Evolutionary conservation across 1,140 invertebrate species (phyloP).

Genomic region (Pseudoatta argentina): DNA sequence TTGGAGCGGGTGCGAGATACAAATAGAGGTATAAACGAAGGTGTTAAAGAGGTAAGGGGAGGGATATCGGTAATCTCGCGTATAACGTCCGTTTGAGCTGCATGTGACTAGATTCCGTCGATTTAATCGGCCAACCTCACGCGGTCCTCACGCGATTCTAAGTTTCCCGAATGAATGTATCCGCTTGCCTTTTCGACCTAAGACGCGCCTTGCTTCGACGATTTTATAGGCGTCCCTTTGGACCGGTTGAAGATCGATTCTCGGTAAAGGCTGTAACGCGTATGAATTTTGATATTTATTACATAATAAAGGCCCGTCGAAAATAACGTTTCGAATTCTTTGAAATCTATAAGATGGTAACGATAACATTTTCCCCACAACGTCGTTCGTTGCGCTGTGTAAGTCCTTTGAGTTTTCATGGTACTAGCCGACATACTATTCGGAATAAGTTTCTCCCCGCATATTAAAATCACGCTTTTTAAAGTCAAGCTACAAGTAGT

Average conservation of each 20-base stretch:
- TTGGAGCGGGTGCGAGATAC: conserved; percentile 63
- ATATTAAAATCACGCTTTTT: not conserved
- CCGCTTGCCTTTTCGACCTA: conserved; percentile 23
- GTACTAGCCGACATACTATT: not conserved
- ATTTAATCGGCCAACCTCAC: conserved; percentile 59
- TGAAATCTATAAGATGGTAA: conserved; percentile 24
- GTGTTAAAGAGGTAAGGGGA: conserved; percentile 44
- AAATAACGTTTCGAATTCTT: conserved; percentile 15
- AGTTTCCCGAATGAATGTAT: conserved; percentile 22
- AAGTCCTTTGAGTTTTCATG: not conserved
- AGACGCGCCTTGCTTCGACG: conserved; percentile 22
- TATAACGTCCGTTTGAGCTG: not conserved
- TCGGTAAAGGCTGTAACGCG: conserved; percentile 70
- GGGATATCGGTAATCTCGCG: not conserved
- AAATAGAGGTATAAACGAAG: conserved; percentile 68
- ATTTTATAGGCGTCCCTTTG: conserved; percentile 75
- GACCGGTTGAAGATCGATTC: conserved; percentile 73
- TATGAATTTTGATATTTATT: conserved; percentile 79
- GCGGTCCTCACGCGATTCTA: conserved; percentile 18
- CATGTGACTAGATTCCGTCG: conserved; percentile 25
- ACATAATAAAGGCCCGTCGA: conserved; percentile 69
- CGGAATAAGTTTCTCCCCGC: not conserved
- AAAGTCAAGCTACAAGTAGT: not conserved
- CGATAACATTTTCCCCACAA: conserved; percentile 3
- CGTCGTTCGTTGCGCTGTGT: conserved; percentile 22